Evolutionary conservation across 2,888 invertebrate species (phyloP).

Genomic region (Cephus nigrinus): DNA sequence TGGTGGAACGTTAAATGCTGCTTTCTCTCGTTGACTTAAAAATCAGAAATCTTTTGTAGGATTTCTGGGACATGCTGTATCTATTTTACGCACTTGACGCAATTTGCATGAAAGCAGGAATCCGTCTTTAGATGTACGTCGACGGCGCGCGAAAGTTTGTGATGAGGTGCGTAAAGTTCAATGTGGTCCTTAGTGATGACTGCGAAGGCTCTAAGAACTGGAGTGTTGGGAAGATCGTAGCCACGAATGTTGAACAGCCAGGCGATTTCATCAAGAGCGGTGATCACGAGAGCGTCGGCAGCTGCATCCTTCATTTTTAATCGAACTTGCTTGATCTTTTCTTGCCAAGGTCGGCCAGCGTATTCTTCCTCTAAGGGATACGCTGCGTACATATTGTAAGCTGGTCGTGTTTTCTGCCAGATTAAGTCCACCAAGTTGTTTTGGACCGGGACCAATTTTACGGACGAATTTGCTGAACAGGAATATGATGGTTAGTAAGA

Average conservation of each 20-base stretch:
- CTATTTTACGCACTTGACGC: conserved; percentile 71
- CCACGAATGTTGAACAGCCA: conserved; percentile 93
- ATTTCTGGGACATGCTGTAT: background rate
- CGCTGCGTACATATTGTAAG: conserved; percentile 70
- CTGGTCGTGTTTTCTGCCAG: conserved; percentile 77
- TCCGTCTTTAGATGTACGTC: conserved; percentile 69
- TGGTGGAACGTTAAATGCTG: background rate
- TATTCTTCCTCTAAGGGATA: conserved; percentile 71
- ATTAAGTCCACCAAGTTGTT: conserved; percentile 82
- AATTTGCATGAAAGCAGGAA: conserved; percentile 71
- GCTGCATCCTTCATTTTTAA: conserved; percentile 72
- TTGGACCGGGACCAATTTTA: conserved; percentile 71
- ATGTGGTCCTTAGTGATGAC: conserved; percentile 75
- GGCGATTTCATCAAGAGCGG: conserved; percentile 88
- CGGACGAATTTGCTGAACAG: conserved; percentile 60
- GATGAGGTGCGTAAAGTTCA: conserved; percentile 77
- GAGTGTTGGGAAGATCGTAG: conserved; percentile 83
- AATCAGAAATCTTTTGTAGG: too few species aligned
- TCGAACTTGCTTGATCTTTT: conserved; percentile 78
- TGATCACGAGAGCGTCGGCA: conserved; percentile 84
- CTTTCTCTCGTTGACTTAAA: background rate
- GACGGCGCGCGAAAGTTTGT: conserved; percentile 70
- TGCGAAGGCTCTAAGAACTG: conserved; percentile 82
- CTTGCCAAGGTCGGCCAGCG: conserved; percentile 78
- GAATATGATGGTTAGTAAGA: conserved; percentile 1